Percentiles rank a stretch among this genome's conserved stretches.
phyloP scores from a whole-genome alignment of 2,888 invertebrate species.

The Epirrita christyi region DNA sequence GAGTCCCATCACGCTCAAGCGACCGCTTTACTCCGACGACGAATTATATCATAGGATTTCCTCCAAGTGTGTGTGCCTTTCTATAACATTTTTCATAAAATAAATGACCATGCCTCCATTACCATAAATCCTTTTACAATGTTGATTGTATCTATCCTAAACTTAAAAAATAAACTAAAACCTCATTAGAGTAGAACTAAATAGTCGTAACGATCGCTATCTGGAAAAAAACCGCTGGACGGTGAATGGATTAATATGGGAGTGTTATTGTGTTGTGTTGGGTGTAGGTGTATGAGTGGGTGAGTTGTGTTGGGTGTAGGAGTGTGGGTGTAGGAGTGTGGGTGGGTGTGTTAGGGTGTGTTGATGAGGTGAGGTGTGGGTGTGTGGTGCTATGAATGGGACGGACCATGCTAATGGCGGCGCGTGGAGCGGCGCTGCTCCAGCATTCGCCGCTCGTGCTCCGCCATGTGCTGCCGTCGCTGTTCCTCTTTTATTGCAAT shows the following conservation, averaged over 20 bases:
- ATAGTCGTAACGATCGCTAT: constrained; percentile 48
- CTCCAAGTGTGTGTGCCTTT: constrained; percentile 78
- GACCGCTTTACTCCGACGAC: constrained; percentile 73
- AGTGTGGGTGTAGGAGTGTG: constrained; percentile 13
- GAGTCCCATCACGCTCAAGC: constrained; percentile 60
- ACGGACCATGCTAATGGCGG: constrained; percentile 83
- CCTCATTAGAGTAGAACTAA: constrained; percentile 52
- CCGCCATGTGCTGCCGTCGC: constrained; percentile 93
- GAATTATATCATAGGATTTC: constrained; percentile 81
- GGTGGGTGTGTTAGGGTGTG: constrained; percentile 31
- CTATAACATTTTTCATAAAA: constrained; percentile 83
- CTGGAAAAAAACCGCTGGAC: constrained; percentile 70
- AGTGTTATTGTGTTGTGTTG: constrained; percentile 27
- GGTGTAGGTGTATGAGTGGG: constrained; percentile 17
- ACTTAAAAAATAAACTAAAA: constrained; percentile 60
- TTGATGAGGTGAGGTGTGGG: constrained; percentile 29
- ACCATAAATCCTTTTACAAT: constrained; percentile 52
- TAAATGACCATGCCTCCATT: constrained; percentile 57
- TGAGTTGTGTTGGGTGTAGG: neutral
- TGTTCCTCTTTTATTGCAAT: constrained; percentile 95
- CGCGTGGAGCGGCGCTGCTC: constrained; percentile 87
- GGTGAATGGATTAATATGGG: constrained; percentile 54
- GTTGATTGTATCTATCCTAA: constrained; percentile 54
- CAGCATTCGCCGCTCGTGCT: constrained; percentile 91
- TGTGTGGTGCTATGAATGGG: constrained; percentile 44